Base-by-base conservation (phyloP, 2,797 vertebrate species). In the Melanotaenia boesemani region DNA sequence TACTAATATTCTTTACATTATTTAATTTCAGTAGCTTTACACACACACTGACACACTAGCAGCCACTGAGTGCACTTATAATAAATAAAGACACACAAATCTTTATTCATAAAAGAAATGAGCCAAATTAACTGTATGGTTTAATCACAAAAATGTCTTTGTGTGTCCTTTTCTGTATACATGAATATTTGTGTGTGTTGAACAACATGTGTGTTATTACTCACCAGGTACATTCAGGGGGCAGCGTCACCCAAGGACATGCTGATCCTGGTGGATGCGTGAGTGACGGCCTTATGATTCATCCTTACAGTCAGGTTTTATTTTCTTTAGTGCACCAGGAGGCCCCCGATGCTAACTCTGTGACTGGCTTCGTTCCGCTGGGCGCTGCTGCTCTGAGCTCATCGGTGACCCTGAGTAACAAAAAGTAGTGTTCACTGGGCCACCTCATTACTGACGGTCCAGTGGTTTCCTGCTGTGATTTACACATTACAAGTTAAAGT, bases 241-340 rank as follows among this genome's bases (percentile, higher is more conserved):
- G 98, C 98, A 48, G 96, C 98, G 18, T 99, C 98, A 70, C 98
- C 98, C 67, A 99, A 99, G 93, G 97, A 99, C 85, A 99, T 99
- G 98, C 95, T 99, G 76, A 99, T 99, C 86, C 92, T 99, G 84
- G 97, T 99, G 83, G 98, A 99, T 70, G 97, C 97, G 98, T 99
- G 92, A 98, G 98, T 95, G 85, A 87, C 67, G 58, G 77, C 86
- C 71, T 79, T 77, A 8, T 89, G 82, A 89, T 83, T 92, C 83
- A 87, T 67, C 70, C 18, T 78, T 82, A 77, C 54, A 80, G 78
- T 86, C 85, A 70, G 16, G 76, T 80, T 82, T 69, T 41, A 37
- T 83, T 81, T 87, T 56, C 20, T 75, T 71, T 68, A 54, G n/a
- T 13, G 11, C 1, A 63, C 76, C 82, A 58, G 63, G 69, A 72